Conservation (phyloP, 2,888 invertebrate species). For the Carpatolechia fugitivella region DNA sequence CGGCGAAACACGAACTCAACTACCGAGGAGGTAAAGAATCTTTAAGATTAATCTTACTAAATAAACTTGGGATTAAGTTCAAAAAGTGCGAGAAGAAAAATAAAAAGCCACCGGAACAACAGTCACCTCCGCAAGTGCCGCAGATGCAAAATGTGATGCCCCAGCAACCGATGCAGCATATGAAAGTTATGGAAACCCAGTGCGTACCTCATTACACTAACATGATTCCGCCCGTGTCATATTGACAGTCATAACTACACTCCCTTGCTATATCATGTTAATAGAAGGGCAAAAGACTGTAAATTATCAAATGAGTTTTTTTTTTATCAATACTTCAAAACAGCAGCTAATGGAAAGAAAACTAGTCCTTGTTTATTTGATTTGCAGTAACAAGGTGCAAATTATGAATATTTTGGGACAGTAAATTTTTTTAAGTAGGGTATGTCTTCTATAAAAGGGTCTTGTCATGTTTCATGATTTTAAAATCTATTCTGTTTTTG, state of each 20-base stretch:
- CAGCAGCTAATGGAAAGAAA: too few relatives aligned
- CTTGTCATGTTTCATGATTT: too few relatives aligned
- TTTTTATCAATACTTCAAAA: too few relatives aligned
- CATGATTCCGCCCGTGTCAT: constrained; percentile 67
- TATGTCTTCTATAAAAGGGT: too few relatives aligned
- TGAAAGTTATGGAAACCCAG: constrained; percentile 62
- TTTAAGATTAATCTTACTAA: constrained; percentile 62
- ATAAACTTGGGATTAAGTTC: constrained; percentile 71
- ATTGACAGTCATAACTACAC: constrained; percentile 31
- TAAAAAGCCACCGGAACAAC: constrained; percentile 61
- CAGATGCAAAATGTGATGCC: constrained; percentile 37
- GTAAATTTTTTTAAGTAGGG: too few relatives aligned
- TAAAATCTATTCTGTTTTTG: too few relatives aligned
- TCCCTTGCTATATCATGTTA: neutral
- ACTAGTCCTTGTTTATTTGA: too few relatives aligned
- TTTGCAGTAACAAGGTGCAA: too few relatives aligned
- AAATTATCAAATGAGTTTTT: too few relatives aligned
- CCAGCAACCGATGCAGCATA: constrained; percentile 32
- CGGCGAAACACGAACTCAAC: constrained; percentile 65
- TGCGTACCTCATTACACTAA: constrained; percentile 53
- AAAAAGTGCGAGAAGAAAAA: constrained; percentile 73
- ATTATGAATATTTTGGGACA: too few relatives aligned
- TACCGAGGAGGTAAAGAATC: constrained; percentile 70
- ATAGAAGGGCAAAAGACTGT: too few relatives aligned
- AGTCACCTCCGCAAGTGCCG: constrained; percentile 29